Conservation (phyloP, 2,888 invertebrate genomes). For the Ophioninae sp. region DNA sequence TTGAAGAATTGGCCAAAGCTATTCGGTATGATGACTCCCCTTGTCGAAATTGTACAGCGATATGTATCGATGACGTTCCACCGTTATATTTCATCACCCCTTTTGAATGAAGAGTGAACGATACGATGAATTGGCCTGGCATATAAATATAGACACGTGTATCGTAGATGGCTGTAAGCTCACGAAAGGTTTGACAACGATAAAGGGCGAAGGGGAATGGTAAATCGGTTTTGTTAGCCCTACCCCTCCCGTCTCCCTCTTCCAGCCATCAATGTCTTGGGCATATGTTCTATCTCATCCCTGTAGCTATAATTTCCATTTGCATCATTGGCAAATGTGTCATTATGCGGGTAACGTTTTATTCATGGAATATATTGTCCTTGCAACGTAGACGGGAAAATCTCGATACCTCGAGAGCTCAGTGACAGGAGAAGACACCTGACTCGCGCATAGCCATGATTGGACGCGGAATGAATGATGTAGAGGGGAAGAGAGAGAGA, state of each 20-base stretch:
- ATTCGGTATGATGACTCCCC: background rate
- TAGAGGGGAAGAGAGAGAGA: background rate
- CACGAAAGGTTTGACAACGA: conserved; percentile 40
- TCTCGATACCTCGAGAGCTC: conserved; percentile 50
- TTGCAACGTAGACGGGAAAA: conserved; percentile 38
- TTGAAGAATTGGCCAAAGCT: background rate
- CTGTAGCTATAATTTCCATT: conserved; percentile 53
- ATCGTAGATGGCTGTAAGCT: background rate
- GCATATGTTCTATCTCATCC: conserved; percentile 54
- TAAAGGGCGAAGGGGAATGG: conserved; percentile 46
- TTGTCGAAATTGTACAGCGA: conserved; percentile 36
- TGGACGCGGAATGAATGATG: background rate
- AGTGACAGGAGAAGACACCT: background rate
- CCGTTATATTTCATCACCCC: conserved; percentile 51
- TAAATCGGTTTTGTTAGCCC: conserved; percentile 29
- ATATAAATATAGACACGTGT: conserved; percentile 15
- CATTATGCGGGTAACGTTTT: conserved; percentile 60
- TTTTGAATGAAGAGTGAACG: conserved; percentile 24
- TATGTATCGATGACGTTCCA: conserved; percentile 62
- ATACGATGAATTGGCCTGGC: conserved; percentile 5
- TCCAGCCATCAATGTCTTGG: background rate
- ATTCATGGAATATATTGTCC: conserved; percentile 63
- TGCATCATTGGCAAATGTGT: conserved; percentile 57
- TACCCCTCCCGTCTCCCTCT: background rate
- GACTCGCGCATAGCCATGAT: conserved; percentile 19